Conservation (phyloP, 2,797 vertebrate species). For the Phyllotis vaccarum region DNA sequence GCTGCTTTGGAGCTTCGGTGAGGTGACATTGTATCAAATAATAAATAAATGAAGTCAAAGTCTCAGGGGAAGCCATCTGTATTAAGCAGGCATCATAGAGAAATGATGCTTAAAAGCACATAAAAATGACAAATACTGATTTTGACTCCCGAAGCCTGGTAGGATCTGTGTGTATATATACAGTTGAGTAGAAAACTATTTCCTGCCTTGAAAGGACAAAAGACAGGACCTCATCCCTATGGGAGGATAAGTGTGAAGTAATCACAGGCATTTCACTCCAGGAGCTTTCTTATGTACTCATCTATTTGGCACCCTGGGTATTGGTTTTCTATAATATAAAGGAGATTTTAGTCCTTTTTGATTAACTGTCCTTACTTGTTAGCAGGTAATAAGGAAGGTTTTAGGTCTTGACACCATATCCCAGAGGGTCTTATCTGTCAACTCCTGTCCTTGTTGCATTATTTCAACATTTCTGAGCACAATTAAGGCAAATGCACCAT, state of each 20-base stretch:
- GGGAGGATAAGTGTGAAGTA: constrained; percentile 80
- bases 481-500: neutral
- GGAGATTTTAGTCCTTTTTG: neutral
- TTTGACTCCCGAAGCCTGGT: neutral
- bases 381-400: neutral
- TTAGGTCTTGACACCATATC: neutral
- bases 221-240: neutral
- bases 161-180: neutral
- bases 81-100: constrained; percentile 54
- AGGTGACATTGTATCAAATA: constrained; percentile 23
- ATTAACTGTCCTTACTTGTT: constrained; percentile 34
- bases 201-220: constrained; percentile 13
- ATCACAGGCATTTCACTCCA: constrained; percentile 73
- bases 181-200: neutral
- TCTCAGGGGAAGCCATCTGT: neutral
- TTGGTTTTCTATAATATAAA: constrained; percentile 72
- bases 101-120: constrained; percentile 28
- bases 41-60: constrained; percentile 32
- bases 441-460: neutral
- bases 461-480: constrained; percentile 36
- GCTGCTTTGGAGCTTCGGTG: constrained; percentile 31
- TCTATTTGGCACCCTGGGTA: constrained; percentile 57
- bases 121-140: constrained; percentile 46
- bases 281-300: constrained; percentile 38
- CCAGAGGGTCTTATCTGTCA: neutral